These are phyloP conservation scores for Cynodonichthys magdalenae DNA, from an alignment of 2,797 vertebrate genomes.

Conservation along the genomic window DNA sequence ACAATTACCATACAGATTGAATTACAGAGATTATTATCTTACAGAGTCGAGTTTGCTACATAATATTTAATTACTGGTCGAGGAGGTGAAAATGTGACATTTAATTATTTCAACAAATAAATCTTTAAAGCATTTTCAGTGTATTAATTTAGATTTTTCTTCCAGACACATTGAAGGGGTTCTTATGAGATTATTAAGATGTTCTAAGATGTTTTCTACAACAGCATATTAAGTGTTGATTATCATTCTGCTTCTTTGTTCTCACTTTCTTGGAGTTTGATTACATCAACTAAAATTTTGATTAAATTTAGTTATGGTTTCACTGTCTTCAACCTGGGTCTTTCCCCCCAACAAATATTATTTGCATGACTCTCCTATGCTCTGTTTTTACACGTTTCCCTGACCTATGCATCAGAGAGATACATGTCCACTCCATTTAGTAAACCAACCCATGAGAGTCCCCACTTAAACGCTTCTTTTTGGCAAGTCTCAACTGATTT, in stretches of 20 bases:
- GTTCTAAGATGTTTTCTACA: too few relatives aligned
- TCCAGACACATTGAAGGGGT: background rate
- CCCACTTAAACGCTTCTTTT: background rate
- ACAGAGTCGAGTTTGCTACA: background rate
- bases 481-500: conserved; percentile 1
- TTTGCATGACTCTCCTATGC: background rate
- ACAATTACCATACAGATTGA: background rate
- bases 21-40: conserved; percentile 4
- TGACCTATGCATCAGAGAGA: background rate
- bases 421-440: conserved; percentile 1
- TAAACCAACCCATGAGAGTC: background rate
- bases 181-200: background rate
- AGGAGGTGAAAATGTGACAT: conserved; percentile 1
- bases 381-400: too few relatives aligned
- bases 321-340: background rate
- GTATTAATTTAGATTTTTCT: conserved; percentile 3
- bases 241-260: background rate
- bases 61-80: conserved; percentile 7
- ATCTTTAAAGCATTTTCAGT: conserved; percentile 10
- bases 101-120: conserved; percentile 12
- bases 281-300: background rate
- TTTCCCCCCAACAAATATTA: background rate
- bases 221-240: background rate
- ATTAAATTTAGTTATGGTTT: conserved; percentile 22
- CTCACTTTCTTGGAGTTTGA: background rate